A percentile compares a stretch with the other conserved stretches of the same genome.
Conservation (phyloP, 2,888 invertebrate species). For the Venusia cambrica region DNA sequence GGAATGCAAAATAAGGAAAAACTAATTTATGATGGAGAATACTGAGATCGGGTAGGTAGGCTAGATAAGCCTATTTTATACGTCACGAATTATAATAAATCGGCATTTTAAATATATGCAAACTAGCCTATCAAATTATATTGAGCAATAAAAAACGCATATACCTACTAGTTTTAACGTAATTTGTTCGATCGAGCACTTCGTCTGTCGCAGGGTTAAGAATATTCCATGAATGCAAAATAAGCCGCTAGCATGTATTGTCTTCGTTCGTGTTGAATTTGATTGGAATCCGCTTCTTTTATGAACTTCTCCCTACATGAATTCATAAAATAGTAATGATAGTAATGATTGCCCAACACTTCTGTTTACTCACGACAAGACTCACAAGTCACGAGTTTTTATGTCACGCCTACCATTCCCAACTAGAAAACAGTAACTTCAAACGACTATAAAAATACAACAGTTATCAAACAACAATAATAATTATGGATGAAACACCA, state of each 20-base stretch:
- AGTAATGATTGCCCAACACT: constrained; percentile 13
- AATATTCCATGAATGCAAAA: constrained; percentile 78
- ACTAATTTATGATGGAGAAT: too few relatives aligned
- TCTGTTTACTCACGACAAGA: constrained; percentile 21
- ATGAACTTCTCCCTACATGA: constrained; percentile 31
- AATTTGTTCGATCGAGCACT: not conserved
- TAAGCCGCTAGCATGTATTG: constrained; percentile 66
- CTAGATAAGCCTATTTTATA: too few relatives aligned
- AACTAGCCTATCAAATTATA: too few relatives aligned
- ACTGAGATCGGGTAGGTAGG: too few relatives aligned
- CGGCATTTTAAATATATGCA: too few relatives aligned
- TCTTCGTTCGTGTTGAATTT: constrained; percentile 57
- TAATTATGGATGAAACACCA: constrained; percentile 64
- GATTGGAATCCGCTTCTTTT: constrained; percentile 53
- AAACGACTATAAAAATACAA: constrained; percentile 48
- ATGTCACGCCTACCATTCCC: constrained; percentile 22
- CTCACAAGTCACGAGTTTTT: constrained; percentile 20
- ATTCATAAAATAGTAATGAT: constrained; percentile 18
- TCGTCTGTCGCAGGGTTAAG: constrained; percentile 40
- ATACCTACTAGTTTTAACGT: too few relatives aligned
- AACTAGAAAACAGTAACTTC: constrained; percentile 25
- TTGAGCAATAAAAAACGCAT: too few relatives aligned
- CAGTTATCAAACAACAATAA: constrained; percentile 66
- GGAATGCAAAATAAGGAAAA: too few relatives aligned
- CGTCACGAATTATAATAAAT: too few relatives aligned